phyloP scores from a whole-genome alignment of 2,797 vertebrate genomes.

The Pipistrellus nathusii region DNA sequence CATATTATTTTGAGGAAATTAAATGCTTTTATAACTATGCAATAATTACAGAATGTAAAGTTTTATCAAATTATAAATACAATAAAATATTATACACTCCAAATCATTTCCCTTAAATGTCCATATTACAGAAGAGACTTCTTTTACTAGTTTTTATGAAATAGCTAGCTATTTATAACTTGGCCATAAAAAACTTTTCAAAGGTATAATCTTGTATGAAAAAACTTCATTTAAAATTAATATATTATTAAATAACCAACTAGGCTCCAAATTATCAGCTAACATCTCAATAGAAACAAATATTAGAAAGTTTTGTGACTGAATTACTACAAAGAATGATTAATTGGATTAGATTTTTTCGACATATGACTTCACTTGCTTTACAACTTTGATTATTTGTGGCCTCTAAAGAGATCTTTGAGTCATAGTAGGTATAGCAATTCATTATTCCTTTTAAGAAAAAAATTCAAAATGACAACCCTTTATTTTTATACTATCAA shows the following conservation, averaged over 20 bases:
- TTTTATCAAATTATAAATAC: constrained; percentile 44
- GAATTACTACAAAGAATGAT: constrained; percentile 61
- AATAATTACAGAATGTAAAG: constrained; percentile 1
- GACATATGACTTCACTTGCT: constrained; percentile 66
- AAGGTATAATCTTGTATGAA: constrained; percentile 9
- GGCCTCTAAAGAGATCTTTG: constrained; percentile 57
- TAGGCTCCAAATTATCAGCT: constrained; percentile 10
- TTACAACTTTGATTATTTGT: constrained; percentile 66
- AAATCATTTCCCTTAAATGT: constrained; percentile 25
- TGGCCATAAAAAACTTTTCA: constrained; percentile 41
- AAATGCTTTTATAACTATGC: background rate
- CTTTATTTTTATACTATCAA: constrained; percentile 69
- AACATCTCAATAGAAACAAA: constrained; percentile 58
- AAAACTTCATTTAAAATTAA: constrained; percentile 55
- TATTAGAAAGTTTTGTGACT: constrained; percentile 22
- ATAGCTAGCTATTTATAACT: constrained; percentile 29
- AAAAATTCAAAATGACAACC: constrained; percentile 64
- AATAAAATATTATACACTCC: background rate
- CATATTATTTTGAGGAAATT: constrained; percentile 36
- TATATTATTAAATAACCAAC: constrained; percentile 51
- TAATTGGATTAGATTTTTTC: constrained; percentile 65
- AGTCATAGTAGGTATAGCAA: constrained; percentile 44
- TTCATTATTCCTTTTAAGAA: constrained; percentile 72
- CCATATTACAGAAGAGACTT: constrained; percentile 23
- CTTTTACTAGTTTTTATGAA: background rate